Evolutionary conservation across 2,888 invertebrate genomes (phyloP), one percentile per base, ranked within the genome.

Genomic region (Cenopis cana): DNA sequence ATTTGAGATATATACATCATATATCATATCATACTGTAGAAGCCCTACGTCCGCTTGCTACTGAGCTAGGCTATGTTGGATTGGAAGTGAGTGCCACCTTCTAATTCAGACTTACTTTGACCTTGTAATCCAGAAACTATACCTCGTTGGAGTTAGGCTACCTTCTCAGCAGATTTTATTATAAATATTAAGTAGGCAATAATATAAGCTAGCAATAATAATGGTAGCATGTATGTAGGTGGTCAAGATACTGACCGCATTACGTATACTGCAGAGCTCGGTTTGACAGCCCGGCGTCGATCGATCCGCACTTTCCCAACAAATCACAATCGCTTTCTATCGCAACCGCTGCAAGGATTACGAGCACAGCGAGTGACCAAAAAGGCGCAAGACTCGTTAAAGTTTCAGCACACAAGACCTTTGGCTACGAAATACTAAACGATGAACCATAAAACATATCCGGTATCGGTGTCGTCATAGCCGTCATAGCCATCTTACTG

Each of bases 311-410:
- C 70, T 70, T 70, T 70, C 70, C 70, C 59, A 60, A 70, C 70
- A 60, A 70, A 70, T 70, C 70, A 50, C 56, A 62, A 57, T 62
- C 61, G 65, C 70, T 70, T 70, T 70, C 70, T 70, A 70, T 70
- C 60, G 59, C 59, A 52, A 64, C 54, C 68, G 59, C 59, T 46
- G 38, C 52, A 60, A 70, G 70, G 70, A 70, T 66, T 66, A 57
- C 54, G 20, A 64, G 20, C 50, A n/a, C 59, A 46, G 46, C 1
- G 41, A 10, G 17, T 18, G 50, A 8, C 6, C 50, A 18, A 18
- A 18, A 18, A 18, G 56, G n/a, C n/a, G 14, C 29, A n/a, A 17
- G 56, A 33, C 36, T 64, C 36, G 38, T 64, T 36, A n/a, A 14
- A 52, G 14, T 52, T 52, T 10, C 10, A 38, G 38, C 52, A 5